A percentile compares a stretch with the other conserved stretches of the same genome.
Evolutionary conservation across 2,113 vertebrate species (phyloP).

Genomic region (Tretioscincus oriximinensis): DNA sequence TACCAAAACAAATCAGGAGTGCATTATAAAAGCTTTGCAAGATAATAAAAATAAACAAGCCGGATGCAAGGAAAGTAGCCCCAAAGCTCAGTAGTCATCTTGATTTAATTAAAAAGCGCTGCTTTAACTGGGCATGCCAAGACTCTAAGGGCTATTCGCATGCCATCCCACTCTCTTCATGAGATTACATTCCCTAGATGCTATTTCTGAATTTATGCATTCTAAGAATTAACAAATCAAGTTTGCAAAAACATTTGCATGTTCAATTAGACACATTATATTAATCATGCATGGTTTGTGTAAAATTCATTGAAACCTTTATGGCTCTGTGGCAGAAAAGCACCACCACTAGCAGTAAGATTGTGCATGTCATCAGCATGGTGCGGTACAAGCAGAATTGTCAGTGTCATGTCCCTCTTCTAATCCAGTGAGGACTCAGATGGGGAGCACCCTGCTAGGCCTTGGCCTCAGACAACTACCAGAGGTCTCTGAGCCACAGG

Average conservation of each 20-base stretch:
- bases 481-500: no score
- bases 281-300: background rate
- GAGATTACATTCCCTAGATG: background rate
- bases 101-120: background rate
- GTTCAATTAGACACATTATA: no score
- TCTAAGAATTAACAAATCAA: background rate
- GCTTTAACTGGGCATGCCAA: conserved; percentile 1
- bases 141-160: background rate
- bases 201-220: background rate
- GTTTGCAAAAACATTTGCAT: background rate
- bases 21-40: background rate
- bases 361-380: no score
- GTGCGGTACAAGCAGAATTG: no score
- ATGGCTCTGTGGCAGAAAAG: no score
- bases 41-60: conserved; percentile 7
- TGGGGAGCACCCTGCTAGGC: no score
- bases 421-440: no score
- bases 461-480: no score
- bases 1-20: background rate
- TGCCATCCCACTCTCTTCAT: background rate
- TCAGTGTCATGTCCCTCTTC: no score
- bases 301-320: background rate
- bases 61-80: background rate
- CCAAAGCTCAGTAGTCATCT: conserved; percentile 11
- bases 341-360: no score